Conservation (phyloP, 2,797 vertebrate genomes). For the Trichosurus vulpecula region DNA sequence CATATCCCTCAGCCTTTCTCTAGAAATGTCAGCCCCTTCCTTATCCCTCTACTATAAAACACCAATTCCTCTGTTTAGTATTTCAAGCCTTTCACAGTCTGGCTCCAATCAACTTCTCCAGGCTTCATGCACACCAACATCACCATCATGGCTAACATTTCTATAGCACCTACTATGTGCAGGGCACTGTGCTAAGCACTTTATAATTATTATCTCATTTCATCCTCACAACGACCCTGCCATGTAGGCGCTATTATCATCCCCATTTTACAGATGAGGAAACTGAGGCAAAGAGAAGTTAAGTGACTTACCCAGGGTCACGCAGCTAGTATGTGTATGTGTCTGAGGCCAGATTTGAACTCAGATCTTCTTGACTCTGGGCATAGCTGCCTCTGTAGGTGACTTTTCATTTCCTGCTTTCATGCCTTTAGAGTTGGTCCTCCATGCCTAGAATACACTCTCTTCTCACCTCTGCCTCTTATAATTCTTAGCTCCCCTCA, state of each 20-base stretch:
- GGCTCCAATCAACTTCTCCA: neutral
- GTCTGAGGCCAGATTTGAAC: neutral
- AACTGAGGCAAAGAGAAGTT: neutral
- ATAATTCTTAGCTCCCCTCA: neutral
- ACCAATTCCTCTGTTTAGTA: neutral
- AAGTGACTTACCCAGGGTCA: neutral
- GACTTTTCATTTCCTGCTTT: neutral
- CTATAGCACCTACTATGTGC: neutral
- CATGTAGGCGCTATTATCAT: neutral
- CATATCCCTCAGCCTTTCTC: neutral
- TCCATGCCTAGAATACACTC: neutral
- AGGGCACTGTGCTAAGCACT: neutral
- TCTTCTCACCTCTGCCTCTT: too few species aligned
- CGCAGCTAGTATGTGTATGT: too few species aligned
- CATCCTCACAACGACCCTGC: neutral
- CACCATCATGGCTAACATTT: neutral
- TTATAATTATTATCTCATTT: neutral
- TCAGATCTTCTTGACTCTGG: neutral
- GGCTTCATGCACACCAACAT: neutral
- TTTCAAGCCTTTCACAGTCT: neutral
- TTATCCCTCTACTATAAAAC: neutral
- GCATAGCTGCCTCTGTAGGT: neutral
- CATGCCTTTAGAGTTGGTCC: neutral
- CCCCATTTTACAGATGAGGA: neutral
- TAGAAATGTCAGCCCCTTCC: neutral